phyloP scores from a whole-genome alignment of 2,113 vertebrate genomes.

The Urocynchramus pylzowi region DNA sequence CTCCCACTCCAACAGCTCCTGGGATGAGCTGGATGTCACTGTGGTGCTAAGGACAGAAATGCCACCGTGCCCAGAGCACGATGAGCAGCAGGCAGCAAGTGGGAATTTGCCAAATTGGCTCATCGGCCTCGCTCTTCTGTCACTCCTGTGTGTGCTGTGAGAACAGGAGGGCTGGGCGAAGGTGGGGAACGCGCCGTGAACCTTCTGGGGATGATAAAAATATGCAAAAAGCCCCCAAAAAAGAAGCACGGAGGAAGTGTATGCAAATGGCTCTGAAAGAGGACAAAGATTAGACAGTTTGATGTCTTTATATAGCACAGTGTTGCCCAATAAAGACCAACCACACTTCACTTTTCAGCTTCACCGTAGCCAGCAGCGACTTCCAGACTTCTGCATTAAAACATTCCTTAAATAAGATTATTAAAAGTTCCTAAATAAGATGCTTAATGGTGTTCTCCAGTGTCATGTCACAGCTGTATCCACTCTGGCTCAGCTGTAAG shows the following conservation, averaged over 20 bases:
- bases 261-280: background rate
- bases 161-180: background rate
- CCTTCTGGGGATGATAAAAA: background rate
- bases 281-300: background rate
- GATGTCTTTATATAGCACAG: background rate
- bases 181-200: background rate
- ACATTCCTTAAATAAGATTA: background rate
- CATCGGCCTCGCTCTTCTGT: background rate
- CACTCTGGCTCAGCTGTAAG: background rate
- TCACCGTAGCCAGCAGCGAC: background rate
- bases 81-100: background rate
- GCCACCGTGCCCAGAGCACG: background rate
- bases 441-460: background rate
- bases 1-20: background rate
- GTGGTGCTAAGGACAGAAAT: background rate
- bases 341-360: background rate
- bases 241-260: background rate
- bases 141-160: background rate
- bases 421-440: background rate
- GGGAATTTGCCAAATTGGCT: background rate
- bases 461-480: accelerated
- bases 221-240: background rate
- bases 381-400: background rate
- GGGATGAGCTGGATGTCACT: background rate
- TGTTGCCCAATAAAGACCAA: background rate